Conservation (phyloP, 2,113 vertebrate genomes). For the Benitochromis conjunctus region DNA sequence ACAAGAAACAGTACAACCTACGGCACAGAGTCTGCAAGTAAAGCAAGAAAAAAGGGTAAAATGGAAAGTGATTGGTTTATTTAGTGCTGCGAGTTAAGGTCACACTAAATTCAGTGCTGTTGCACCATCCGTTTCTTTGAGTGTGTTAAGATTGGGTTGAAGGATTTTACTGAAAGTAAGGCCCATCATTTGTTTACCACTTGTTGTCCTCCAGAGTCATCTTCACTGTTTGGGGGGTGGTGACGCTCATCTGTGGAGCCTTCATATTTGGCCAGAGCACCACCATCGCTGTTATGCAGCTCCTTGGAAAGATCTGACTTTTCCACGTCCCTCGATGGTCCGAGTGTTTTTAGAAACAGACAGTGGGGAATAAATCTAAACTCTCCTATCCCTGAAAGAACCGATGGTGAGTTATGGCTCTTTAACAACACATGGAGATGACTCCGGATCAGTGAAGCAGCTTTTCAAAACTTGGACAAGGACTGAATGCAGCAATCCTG, state of each 20-base stretch:
- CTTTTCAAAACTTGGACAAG: not conserved
- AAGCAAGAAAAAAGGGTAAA: not conserved
- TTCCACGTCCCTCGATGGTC: not conserved
- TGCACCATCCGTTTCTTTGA: not conserved
- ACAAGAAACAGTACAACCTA: not conserved
- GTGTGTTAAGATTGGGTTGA: not conserved
- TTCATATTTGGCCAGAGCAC: constrained; percentile 96
- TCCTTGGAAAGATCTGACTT: constrained; percentile 69
- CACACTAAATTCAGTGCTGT: not conserved
- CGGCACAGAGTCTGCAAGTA: not conserved
- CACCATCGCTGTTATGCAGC: constrained; percentile 78
- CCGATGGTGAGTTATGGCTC: not conserved
- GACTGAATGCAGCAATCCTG: not conserved
- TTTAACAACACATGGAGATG: not conserved
- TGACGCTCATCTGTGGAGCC: constrained; percentile 81
- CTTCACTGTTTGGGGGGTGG: constrained; percentile 80
- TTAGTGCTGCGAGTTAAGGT: not conserved
- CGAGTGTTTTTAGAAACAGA: not conserved
- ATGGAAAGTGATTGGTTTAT: not conserved
- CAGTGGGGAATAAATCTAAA: not conserved
- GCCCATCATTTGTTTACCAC: not conserved
- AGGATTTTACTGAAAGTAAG: not conserved
- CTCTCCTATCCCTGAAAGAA: not conserved
- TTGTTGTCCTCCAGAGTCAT: constrained; percentile 65
- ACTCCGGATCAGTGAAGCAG: not conserved